Percentiles rank a stretch among this genome's conserved stretches.
Conservation (phyloP, 1,140 invertebrate genomes). For the Telenomus remus region DNA sequence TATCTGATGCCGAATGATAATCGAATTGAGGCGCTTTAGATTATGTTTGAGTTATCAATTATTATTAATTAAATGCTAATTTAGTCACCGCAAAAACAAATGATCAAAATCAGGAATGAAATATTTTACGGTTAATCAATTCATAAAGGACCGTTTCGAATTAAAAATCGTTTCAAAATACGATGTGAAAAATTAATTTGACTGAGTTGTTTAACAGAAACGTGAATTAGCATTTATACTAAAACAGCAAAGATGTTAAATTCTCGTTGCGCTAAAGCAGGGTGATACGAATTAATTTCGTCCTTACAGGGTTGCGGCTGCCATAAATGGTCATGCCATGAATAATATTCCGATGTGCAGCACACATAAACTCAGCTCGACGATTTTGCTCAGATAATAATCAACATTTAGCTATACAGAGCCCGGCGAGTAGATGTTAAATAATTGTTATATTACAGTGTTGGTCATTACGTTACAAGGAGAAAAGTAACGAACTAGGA, state of each 20-base stretch:
- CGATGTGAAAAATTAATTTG: conserved; percentile 1
- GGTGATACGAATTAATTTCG: conserved; percentile 35
- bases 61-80: conserved; percentile 14
- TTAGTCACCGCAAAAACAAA: no score
- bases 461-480: no score
- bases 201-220: no score
- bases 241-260: conserved; percentile 19
- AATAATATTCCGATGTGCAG: conserved; percentile 21
- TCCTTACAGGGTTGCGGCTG: conserved; percentile 27
- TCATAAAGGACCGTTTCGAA: no score
- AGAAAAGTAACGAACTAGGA: no score
- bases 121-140: no score
- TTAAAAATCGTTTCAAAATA: no score
- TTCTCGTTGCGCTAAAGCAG: conserved; percentile 21
- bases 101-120: no score
- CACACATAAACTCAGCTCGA: conserved; percentile 4
- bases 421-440: no score
- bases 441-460: no score
- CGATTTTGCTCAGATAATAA: conserved; percentile 3
- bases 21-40: not conserved
- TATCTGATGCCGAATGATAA: conserved; percentile 15
- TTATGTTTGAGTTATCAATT: conserved; percentile 11
- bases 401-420: no score
- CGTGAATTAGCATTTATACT: no score
- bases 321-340: conserved; percentile 26